Evolutionary conservation across 2,888 invertebrate species (phyloP), one percentile per base, ranked within the genome.

Genomic region (Volucella zonaria): DNA sequence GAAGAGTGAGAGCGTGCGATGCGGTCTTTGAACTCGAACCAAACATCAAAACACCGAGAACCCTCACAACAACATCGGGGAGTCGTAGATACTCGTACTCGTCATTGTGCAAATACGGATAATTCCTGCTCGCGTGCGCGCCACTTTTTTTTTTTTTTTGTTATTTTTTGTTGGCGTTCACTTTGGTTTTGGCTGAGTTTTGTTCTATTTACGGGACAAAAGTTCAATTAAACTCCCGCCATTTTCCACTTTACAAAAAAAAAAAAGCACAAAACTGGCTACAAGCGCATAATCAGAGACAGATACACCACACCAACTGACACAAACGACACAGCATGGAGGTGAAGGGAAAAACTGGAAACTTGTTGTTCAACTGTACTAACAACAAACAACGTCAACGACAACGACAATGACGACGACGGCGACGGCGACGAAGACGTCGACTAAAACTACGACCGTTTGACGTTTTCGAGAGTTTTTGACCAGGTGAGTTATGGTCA

Each of bases 221-320:
- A 78, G 67, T 82, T 78, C 73, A 76, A 82, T 82, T 77, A 77
- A 67, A 77, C 59, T 76, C 70, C 70, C 80, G 80, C 71, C 66
- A 81, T 61, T 74, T 67, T 47, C 49, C 31, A 49, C 10, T 61
- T 4, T 49, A 6, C 38, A 47, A 47, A 47, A 47, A 18, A n/a
- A 9, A 14, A 38, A 59, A 23, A 2, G 2, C 40, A 38, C 15
- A 59, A 14, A 40, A 15, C 58, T 38, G 38, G 31, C 31, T 38
- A 56, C 31, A 12, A 56, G 14, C 56, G 31, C 31, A 31, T 31
- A 31, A 31, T 31, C 31, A 31, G 31, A 31, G 4, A 31, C 31
- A 31, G 6, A 31, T 31, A 31, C 2, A 42, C 14, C 9, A 43
- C 51, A 18, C 14, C 18, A 40, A 61, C 43, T 49, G 18, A 42